Evolutionary conservation across 2,797 vertebrate genomes (phyloP).

Genomic region (Pantherophis vulpinus): DNA sequence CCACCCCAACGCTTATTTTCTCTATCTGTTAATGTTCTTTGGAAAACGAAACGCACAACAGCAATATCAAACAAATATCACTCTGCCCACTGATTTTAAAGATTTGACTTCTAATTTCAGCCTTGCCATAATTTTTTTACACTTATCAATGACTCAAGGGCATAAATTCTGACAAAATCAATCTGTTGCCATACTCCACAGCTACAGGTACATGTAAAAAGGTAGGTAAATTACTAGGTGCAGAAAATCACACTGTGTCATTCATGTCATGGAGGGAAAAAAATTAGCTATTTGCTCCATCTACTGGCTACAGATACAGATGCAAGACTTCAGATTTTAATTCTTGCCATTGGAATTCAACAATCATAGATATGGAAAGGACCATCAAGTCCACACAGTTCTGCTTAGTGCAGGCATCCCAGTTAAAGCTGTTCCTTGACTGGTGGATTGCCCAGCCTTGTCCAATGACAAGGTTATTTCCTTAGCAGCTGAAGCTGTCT

Average conservation of each 20-base stretch:
- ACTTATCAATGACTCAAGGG: neutral
- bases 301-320: neutral
- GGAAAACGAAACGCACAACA: neutral
- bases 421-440: neutral
- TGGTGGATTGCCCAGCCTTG: neutral
- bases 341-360: neutral
- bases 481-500: neutral
- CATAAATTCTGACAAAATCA: neutral
- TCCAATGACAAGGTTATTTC: neutral
- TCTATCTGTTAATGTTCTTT: neutral
- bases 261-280: neutral
- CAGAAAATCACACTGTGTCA: neutral
- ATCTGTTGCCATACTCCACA: neutral
- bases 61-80: neutral
- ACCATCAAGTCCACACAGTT: neutral
- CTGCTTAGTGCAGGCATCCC: neutral
- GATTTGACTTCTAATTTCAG: neutral
- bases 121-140: neutral
- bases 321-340: neutral
- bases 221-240: neutral
- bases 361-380: neutral
- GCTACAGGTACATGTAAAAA: neutral
- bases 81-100: neutral
- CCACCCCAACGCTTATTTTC: neutral
- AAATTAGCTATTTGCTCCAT: neutral